A percentile compares a stretch with the other conserved stretches of the same genome.
phyloP scores from a whole-genome alignment of 2,888 invertebrate species.

The Parnassius smintheus region DNA sequence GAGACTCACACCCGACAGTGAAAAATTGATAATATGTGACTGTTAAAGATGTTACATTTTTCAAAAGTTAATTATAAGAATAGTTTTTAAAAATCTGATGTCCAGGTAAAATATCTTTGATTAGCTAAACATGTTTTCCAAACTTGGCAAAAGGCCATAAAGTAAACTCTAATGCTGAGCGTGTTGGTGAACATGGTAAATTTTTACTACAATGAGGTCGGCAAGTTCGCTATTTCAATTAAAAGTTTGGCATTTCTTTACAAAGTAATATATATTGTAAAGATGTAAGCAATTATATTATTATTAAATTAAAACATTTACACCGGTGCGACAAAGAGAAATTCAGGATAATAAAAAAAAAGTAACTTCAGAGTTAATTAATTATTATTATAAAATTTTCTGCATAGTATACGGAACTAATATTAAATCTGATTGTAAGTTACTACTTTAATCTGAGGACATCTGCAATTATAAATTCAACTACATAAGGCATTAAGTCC shows the following conservation, averaged over 20 bases:
- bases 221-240: slow-evolving; percentile 1
- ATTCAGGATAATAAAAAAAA: no score
- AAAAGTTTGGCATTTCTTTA: background rate
- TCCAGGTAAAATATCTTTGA: background rate
- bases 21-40: no score
- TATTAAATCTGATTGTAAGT: no score
- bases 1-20: no score
- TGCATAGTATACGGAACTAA: no score
- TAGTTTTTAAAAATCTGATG: background rate
- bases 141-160: background rate
- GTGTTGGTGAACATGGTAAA: background rate
- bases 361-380: no score
- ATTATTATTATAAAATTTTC: no score
- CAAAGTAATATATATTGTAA: background rate
- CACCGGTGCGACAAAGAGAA: no score
- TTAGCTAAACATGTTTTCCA: background rate
- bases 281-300: background rate
- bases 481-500: no score
- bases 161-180: background rate
- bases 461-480: no score
- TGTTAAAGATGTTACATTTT: background rate
- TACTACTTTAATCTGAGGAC: no score
- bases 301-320: no score
- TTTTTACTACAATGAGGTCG: background rate
- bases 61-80: background rate